These are phyloP conservation scores for Ceuthmochares aereus DNA, from an alignment of 2,113 vertebrate genomes.

Conservation along the genomic window DNA sequence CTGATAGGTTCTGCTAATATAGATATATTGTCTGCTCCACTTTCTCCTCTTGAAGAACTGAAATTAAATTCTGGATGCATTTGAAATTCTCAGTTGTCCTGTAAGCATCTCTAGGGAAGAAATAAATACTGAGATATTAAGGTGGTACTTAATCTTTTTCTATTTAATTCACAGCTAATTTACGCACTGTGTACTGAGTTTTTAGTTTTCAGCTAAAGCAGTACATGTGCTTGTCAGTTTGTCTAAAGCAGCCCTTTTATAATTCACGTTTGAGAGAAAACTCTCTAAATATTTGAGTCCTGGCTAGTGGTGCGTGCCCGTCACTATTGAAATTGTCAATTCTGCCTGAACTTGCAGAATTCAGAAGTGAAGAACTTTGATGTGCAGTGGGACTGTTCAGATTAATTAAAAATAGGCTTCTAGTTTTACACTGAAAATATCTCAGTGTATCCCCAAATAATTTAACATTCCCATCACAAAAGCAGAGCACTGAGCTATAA, in stretches of 20 bases:
- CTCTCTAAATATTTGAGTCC: not conserved
- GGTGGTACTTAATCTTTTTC: not conserved
- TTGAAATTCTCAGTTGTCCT: slow-evolving; percentile 2
- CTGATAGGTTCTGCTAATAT: not conserved
- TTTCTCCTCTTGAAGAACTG: not conserved
- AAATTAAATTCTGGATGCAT: not conserved
- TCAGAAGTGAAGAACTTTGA: not conserved
- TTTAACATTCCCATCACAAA: not conserved
- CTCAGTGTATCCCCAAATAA: not conserved
- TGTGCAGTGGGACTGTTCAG: not conserved
- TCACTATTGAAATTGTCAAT: not conserved
- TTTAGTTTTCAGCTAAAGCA: slow-evolving; percentile 5
- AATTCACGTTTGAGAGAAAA: slow-evolving; percentile 4
- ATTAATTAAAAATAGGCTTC: slow-evolving; percentile 34
- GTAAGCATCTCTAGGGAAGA: not conserved
- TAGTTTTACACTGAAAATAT: not conserved
- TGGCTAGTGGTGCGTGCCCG: not conserved
- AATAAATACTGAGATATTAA: not conserved
- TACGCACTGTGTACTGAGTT: not conserved
- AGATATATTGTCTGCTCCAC: not conserved
- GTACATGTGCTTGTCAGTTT: not conserved
- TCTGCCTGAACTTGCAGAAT: slow-evolving; percentile 20
- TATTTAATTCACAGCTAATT: slow-evolving; percentile 1
- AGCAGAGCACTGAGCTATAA: not conserved
- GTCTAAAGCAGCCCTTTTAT: not conserved